phyloP scores from a whole-genome alignment of 2,113 vertebrate genomes.

The Mungos mungo region DNA sequence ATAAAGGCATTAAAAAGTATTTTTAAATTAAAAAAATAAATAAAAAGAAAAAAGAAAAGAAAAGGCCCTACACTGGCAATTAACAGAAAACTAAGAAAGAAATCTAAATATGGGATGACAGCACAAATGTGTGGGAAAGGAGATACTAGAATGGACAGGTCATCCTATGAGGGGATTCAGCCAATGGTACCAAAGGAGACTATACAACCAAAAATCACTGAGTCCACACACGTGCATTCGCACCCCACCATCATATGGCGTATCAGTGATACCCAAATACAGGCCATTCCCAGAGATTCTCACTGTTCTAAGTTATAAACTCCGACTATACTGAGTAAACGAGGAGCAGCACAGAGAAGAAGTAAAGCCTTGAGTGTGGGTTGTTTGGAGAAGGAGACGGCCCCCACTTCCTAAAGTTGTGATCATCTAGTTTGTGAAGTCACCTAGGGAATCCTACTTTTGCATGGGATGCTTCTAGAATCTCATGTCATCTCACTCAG shows the following conservation, averaged over 20 bases:
- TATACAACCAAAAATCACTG: neutral
- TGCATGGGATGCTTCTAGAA: neutral
- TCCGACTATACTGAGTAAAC: neutral
- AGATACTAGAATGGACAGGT: neutral
- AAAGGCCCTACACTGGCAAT: neutral
- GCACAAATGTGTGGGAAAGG: neutral
- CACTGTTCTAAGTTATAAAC: neutral
- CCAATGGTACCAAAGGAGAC: neutral
- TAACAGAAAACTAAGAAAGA: conserved; percentile 2
- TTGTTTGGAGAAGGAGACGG: neutral
- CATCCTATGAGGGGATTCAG: neutral
- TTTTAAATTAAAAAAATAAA: too few relatives aligned
- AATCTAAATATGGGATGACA: neutral
- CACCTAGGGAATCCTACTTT: neutral
- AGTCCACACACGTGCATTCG: neutral
- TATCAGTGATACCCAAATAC: neutral
- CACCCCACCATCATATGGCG: fast-evolving
- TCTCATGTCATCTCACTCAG: neutral
- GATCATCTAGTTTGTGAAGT: neutral
- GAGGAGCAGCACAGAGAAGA: neutral
- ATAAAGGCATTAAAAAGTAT: too few relatives aligned
- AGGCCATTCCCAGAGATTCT: neutral
- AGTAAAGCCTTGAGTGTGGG: neutral
- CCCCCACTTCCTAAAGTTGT: neutral
- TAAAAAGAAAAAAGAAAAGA: neutral